Evolutionary conservation across 1,140 invertebrate species (phyloP), one percentile per base, ranked within the genome.

Genomic region (Drosophila navojoa): DNA sequence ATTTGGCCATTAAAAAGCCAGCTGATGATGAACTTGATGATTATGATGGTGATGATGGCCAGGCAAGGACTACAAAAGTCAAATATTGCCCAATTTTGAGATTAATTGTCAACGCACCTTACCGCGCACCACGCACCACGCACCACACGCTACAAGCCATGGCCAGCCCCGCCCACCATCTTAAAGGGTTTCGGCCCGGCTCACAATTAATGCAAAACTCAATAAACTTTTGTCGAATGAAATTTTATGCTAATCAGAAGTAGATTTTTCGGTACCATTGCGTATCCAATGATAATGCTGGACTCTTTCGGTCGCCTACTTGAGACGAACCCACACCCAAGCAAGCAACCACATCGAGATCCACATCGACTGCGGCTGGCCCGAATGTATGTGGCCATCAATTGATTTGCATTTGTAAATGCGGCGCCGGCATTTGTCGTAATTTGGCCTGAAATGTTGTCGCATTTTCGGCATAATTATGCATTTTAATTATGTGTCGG

Each of bases 181-280:
- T 87, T 87, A 87, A 87, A 87, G 82, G 82, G 82, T 81, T 85
- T 77, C 52, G 69, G 69, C 38, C 79, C 61, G 52, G 53, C 32
- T 55, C 79, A 79, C 82, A 86, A 87, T 87, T 87, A 87, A 87
- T 87, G 84, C 82, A 89, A 54, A 87, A 87, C 82, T 87, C 82
- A 87, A 87, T 87, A 87, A 87, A 87, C 84, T 87, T 87, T 87
- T 89, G 82, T 87, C 82, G 84, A 87, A 87, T 87, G 79, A 87
- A 87, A 87, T 87, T 87, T 87, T 87, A 87, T 87, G 82, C 82
- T 87, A 87, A 87, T 89, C 81, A 87, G 82, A 89, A 82, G 84
- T 89, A 73, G 76, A 87, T 89, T 82, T 86, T 87, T 89, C 82
- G 84, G 79, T 77, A 61, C 70, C 73, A 70, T 47, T 61, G 72